Base-by-base conservation (phyloP, 2,113 vertebrate genomes). In the Oxyruncus cristatus region DNA sequence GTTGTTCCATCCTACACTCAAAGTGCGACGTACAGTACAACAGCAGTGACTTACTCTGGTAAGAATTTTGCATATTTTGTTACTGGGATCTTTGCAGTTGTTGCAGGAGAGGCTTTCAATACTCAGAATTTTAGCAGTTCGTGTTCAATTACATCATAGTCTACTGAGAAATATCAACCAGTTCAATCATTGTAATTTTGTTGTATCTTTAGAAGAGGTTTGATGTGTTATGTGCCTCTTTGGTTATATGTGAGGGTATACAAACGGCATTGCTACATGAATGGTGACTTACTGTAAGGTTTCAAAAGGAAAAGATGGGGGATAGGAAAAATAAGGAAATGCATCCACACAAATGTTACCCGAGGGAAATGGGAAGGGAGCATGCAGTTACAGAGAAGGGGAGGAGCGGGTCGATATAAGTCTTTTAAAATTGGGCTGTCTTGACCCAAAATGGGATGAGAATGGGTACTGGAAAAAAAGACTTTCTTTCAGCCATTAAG, bases 1-100 rank as follows among this genome's bases (percentile, higher is more conserved):
- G 99, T 99, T 53, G 99, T 99, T 89, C 99, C 99, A 3, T 99
- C 99, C 5, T 99, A 99, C 94, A 99, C 99, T 71, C 99, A 99
- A 93, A 99, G 99, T 96, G 99, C 99, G 19, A 99, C 99, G 0
- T 99, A 99, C 52, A 99, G 99, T 97, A 99, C 99, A 59, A 99
- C 99, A 35, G 99, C 99, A 4, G 99, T 99, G 96, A 99, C 99
- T 56, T 99, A 99, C 85, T 99, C 99, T 73, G 99, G 99, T 99
- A 98, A 98, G 98, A 91, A 52, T 76, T 87, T 76, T 63, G n/a
- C 13, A 6, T 63, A 3, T 77, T 67, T 14, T 53, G 5, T 35
- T 84, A 8, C 20, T 74, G 27, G 7, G 3, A 23, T 81, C 19
- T 82, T 72, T 82, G n/a, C 14, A 75, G 1, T 76, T 88, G 14